Base-by-base conservation (phyloP, 1,140 invertebrate genomes). In the Reticulitermes speratus region DNA sequence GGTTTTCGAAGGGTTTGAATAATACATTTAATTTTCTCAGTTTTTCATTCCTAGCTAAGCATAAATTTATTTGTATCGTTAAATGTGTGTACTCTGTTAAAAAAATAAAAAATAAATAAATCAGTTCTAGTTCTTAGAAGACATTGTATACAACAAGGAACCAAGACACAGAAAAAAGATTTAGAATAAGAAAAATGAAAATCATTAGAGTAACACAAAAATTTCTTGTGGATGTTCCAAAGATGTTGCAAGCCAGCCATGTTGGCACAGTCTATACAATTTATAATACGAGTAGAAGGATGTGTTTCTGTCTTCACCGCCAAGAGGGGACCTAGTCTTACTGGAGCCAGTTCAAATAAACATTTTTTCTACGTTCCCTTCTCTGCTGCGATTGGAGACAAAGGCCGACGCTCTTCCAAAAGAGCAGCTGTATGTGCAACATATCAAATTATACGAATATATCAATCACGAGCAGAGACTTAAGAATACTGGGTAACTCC, bases 331-430 rank as follows among this genome's bases (percentile, higher is more conserved):
- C 65, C 65, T 75, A 75, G 65, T 30, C 65, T 14, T 2, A 30
- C 65, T 30, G 65, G 65, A 75, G 65, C 65, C 65, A 75, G n/a
- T 75, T 75, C 65, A 75, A 75, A 75, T 75, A 75, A 75, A 75
- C 65, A 75, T 75, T 75, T 75, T 30, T 30, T 75, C n/a, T 75
- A 2, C 25, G 9, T 65, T 19, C 21, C 59, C 59, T 23, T 14
- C 25, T 0, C 25, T 30, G 8, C n/a, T 11, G n/a, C 65, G n/a
- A 8, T 75, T 75, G 65, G n/a, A 75, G n/a, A 75, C 65, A 75
- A 75, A 75, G 65, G n/a, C 25, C 65, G 65, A 11, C 25, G 25
- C n/a, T 30, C 65, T 75, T 75, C 14, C 7, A 11, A 8, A 30
- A 8, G n/a, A 30, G 65, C 52, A 48, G 45, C 9, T 8, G 65